phyloP scores from a whole-genome alignment of 2,113 vertebrate genomes.

The Pterocles gutturalis region DNA sequence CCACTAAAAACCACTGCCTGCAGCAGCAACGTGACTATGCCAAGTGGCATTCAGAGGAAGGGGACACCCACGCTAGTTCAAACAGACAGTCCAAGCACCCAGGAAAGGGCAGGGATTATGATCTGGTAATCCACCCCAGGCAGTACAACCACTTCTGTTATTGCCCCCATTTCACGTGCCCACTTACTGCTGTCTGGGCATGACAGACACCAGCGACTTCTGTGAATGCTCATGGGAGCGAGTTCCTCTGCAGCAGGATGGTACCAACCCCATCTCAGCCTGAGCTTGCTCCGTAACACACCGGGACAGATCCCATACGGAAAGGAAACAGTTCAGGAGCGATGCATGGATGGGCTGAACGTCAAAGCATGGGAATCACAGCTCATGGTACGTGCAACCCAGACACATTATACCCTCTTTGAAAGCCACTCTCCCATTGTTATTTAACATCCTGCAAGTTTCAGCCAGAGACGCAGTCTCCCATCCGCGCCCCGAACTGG shows the following conservation, averaged over 20 bases:
- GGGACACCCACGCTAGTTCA: background rate
- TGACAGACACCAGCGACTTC: background rate
- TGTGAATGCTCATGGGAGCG: background rate
- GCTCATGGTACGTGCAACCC: conserved; percentile 22
- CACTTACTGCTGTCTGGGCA: background rate
- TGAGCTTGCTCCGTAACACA: background rate
- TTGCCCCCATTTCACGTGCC: background rate
- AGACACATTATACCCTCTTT: conserved; percentile 16
- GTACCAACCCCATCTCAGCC: background rate
- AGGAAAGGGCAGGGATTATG: background rate
- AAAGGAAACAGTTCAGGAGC: background rate
- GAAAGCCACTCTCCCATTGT: conserved; percentile 53
- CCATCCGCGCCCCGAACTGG: conserved; percentile 43
- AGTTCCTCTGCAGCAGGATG: background rate
- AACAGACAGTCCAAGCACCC: background rate
- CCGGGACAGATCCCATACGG: fast-evolving
- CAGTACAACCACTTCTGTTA: background rate
- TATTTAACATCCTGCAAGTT: conserved; percentile 62
- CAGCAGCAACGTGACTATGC: background rate
- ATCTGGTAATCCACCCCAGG: background rate
- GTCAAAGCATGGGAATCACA: conserved; percentile 29
- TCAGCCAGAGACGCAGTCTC: conserved; percentile 51
- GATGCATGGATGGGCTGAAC: background rate
- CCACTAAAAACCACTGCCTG: background rate
- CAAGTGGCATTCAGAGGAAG: background rate